These are phyloP conservation scores for Metallyticus violacea DNA, from an alignment of 2,888 invertebrate species.

Conservation along the genomic window DNA sequence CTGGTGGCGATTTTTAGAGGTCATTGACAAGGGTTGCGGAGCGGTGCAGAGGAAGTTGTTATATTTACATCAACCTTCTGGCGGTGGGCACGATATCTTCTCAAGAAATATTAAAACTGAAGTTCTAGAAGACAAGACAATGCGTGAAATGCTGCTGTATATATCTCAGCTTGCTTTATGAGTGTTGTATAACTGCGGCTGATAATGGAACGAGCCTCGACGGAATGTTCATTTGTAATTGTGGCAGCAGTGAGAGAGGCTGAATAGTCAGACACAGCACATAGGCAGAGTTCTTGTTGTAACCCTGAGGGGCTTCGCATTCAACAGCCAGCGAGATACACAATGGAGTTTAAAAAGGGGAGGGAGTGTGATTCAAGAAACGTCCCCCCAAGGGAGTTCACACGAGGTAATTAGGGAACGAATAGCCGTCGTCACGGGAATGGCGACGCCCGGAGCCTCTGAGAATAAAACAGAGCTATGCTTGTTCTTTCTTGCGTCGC, in stretches of 20 bases:
- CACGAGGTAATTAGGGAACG: neutral
- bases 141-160: too few relatives aligned
- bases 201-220: neutral
- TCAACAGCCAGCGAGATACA: too few relatives aligned
- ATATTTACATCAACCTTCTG: too few relatives aligned
- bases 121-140: neutral
- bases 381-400: neutral
- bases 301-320: neutral
- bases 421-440: neutral
- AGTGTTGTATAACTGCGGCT: too few relatives aligned
- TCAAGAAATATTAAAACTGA: neutral
- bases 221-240: neutral
- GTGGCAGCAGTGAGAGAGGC: too few relatives aligned
- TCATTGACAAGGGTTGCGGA: too few relatives aligned
- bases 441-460: neutral
- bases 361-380: neutral
- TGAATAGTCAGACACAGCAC: neutral
- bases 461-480: neutral
- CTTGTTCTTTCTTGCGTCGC: too few relatives aligned
- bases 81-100: too few relatives aligned
- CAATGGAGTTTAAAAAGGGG: neutral
- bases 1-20: too few relatives aligned
- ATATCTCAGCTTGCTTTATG: too few relatives aligned
- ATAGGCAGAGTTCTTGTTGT: too few relatives aligned
- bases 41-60: too few relatives aligned